A percentile compares a stretch with the other conserved stretches of the same genome.
Conservation (phyloP, 2,797 vertebrate genomes). For the Merluccius polli region DNA sequence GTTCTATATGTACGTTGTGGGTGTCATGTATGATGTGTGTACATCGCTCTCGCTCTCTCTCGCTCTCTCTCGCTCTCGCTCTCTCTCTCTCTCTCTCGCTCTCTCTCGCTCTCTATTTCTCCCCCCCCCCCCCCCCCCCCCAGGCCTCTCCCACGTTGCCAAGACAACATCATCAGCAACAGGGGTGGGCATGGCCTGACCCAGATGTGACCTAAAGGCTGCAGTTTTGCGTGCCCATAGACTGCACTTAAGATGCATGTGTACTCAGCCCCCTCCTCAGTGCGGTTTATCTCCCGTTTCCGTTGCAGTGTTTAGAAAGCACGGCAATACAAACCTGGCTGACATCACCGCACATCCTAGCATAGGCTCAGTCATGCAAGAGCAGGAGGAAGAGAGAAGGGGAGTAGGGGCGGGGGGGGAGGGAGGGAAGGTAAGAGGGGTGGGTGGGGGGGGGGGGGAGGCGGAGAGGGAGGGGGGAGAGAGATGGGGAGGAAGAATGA, state of each 20-base stretch:
- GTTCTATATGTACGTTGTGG: not conserved
- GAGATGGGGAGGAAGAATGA: not conserved
- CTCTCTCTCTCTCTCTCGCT: not conserved
- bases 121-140: too few species aligned
- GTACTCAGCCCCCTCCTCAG: not conserved
- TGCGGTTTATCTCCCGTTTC: not conserved
- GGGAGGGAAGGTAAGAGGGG: not conserved
- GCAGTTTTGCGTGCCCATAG: not conserved
- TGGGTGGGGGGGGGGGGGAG: not conserved
- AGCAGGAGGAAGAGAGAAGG: not conserved
- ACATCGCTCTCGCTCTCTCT: not conserved
- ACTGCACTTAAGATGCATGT: not conserved
- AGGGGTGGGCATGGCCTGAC: slow-evolving; percentile 17
- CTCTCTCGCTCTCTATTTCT: not conserved
- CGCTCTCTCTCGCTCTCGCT: too few species aligned
- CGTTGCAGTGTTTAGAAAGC: not conserved
- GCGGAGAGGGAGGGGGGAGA: not conserved
- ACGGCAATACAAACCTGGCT: slow-evolving; percentile 9
- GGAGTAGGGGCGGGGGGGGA: not conserved
- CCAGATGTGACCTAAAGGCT: not conserved
- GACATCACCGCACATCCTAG: slow-evolving; percentile 39
- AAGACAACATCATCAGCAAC: slow-evolving; percentile 59
- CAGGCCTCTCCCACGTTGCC: slow-evolving; percentile 41
- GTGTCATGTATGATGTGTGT: not conserved
- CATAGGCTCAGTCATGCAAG: slow-evolving; percentile 37